Evolutionary conservation across 2,888 invertebrate species (phyloP), one percentile per base, ranked within the genome.

Genomic region (Sthenelais limicola): DNA sequence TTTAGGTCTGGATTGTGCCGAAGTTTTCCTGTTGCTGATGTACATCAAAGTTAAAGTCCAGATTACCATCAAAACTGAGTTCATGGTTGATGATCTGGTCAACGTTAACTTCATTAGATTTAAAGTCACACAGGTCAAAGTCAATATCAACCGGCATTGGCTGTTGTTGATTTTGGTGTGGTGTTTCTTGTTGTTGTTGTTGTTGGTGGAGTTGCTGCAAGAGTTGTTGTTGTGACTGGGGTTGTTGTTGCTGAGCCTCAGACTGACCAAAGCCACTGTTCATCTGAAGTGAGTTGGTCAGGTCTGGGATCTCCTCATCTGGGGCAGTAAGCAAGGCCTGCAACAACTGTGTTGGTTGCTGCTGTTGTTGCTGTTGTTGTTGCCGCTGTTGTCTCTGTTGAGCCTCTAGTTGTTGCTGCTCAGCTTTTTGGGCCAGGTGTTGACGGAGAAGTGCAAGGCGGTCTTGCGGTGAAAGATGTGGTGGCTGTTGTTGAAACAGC

Each of bases 41-140:
- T 33, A 35, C 35, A 43, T 84, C 92, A 89, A 97, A 96, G 89
- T 96, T 96, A 89, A 97, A 96, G 90, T 97, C 97, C 86, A 97
- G 89, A 81, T 92, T 92, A 56, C 96, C 96, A 84, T 95, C 96
- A 91, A 96, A 93, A 87, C 93, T 94, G 80, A 97, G 91, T 90
- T 97, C 97, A 89, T 97, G 95, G 33, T 83, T 82, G 24, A 87
- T 82, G 24, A 87, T 80, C 72, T 83, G 81, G 86, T 97, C 96
- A 74, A 97, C 95, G 88, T 97, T 96, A 89, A 96, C 97, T 85
- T 96, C 96, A 81, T 92, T 92, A 49, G 85, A 76, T 1, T 73
- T 66, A 38, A 68, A 58, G 62, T 58, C 58, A 70, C 70, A 70
- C 18, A 71, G 32, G 58, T 43, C 62, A 24, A 62, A 47, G 49